Evolutionary conservation across 2,113 vertebrate genomes (phyloP).

Genomic region (Periophthalmodon schlosseri): DNA sequence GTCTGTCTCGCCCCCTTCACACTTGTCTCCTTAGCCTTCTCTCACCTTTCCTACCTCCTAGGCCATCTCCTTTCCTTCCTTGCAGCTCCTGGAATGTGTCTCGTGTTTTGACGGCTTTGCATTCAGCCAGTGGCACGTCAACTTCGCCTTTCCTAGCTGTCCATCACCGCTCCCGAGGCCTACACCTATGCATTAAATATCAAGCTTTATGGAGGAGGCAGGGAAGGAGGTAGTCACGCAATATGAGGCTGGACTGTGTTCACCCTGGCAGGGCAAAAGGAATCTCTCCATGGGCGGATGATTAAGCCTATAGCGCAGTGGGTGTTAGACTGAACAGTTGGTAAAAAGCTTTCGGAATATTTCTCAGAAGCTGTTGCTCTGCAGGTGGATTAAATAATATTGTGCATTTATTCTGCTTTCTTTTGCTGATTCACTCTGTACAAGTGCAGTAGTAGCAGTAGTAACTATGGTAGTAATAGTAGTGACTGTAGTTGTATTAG

Average conservation of each 20-base stretch:
- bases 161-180: conserved; percentile 48
- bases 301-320: conserved; percentile 45
- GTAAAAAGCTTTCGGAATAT: conserved; percentile 50
- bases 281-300: conserved; percentile 36
- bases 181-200: conserved; percentile 67
- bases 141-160: conserved; percentile 38
- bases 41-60: conserved; percentile 1
- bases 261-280: conserved; percentile 48
- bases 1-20: conserved; percentile 28
- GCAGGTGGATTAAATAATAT: conserved; percentile 45
- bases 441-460: neutral
- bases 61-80: conserved; percentile 6
- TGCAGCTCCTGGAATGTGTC: conserved; percentile 26
- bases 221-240: conserved; percentile 18
- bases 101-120: conserved; percentile 56
- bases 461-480: no score
- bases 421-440: conserved; percentile 1
- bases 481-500: neutral
- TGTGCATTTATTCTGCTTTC: conserved; percentile 24
- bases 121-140: conserved; percentile 50
- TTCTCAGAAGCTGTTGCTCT: conserved; percentile 50
- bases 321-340: conserved; percentile 44
- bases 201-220: conserved; percentile 28
- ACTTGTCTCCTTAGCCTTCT: conserved; percentile 13
- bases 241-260: conserved; percentile 22